These are phyloP conservation scores for Canis aureus DNA, from an alignment of 2,113 vertebrate species.

Conservation along the genomic window DNA sequence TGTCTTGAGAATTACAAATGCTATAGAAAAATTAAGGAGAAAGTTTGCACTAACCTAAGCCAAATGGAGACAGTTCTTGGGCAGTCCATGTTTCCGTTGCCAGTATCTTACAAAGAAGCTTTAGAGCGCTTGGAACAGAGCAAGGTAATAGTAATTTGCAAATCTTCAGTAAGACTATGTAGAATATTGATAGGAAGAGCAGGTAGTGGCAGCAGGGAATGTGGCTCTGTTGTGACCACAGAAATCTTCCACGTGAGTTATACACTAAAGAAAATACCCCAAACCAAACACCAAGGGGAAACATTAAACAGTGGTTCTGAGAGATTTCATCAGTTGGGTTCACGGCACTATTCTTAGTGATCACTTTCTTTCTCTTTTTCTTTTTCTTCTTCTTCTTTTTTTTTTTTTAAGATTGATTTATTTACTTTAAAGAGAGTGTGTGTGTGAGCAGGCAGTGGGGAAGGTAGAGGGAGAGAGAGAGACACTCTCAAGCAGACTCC, in stretches of 20 bases:
- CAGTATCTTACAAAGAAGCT: slow-evolving; percentile 91
- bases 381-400: not conserved
- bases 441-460: not conserved
- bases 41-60: slow-evolving; percentile 85
- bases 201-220: not conserved
- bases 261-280: not conserved
- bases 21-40: slow-evolving; percentile 85
- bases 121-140: slow-evolving; percentile 87
- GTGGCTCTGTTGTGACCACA: not conserved
- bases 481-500: not conserved
- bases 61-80: slow-evolving; percentile 85
- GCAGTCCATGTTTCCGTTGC: slow-evolving; percentile 82
- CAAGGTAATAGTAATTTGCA: slow-evolving; percentile 84
- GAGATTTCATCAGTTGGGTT: not conserved
- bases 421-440: not conserved
- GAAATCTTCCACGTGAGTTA: not conserved
- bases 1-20: slow-evolving; percentile 88
- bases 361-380: not conserved
- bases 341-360: not conserved
- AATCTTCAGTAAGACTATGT: not conserved
- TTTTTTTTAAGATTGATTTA: not conserved
- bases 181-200: not conserved
- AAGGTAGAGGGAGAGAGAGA: not conserved
- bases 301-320: not conserved
- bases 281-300: not conserved